phyloP scores from a whole-genome alignment of 2,888 invertebrate genomes.

The Lacanobia wlatinum region DNA sequence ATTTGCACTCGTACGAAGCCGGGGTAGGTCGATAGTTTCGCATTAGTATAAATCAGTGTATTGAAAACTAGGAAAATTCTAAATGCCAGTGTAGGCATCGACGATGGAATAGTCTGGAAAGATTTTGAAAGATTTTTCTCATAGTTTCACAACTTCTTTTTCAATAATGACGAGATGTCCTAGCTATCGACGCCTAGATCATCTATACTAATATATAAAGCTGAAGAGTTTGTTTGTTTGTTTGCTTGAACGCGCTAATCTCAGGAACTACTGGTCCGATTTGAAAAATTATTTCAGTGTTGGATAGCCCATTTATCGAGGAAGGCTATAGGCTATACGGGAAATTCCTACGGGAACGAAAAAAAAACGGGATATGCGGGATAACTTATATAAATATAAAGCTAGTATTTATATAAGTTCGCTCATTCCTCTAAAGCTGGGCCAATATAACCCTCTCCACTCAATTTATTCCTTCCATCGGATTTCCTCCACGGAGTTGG shows the following conservation, averaged over 20 bases:
- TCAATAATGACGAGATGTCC: not conserved
- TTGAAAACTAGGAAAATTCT: not conserved
- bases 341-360: too few species aligned
- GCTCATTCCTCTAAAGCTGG: slow-evolving; percentile 59
- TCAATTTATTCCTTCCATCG: slow-evolving; percentile 83
- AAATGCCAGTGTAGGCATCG: not conserved
- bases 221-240: too few species aligned
- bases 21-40: too few species aligned
- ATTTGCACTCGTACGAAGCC: too few species aligned
- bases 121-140: not conserved
- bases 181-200: not conserved
- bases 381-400: too few species aligned
- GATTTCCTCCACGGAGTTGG: slow-evolving; percentile 75
- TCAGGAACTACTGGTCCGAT: too few species aligned
- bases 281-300: too few species aligned
- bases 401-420: slow-evolving; percentile 14
- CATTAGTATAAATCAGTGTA: not conserved
- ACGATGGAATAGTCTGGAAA: not conserved
- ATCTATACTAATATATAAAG: too few species aligned
- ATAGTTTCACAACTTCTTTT: slow-evolving; percentile 7
- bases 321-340: too few species aligned
- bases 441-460: slow-evolving; percentile 76
- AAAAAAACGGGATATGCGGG: too few species aligned
- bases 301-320: too few species aligned
- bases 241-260: too few species aligned